Evolutionary conservation across 2,888 invertebrate genomes (phyloP), one percentile per base, ranked within the genome.

Genomic region (Myopa tessellatipennis): DNA sequence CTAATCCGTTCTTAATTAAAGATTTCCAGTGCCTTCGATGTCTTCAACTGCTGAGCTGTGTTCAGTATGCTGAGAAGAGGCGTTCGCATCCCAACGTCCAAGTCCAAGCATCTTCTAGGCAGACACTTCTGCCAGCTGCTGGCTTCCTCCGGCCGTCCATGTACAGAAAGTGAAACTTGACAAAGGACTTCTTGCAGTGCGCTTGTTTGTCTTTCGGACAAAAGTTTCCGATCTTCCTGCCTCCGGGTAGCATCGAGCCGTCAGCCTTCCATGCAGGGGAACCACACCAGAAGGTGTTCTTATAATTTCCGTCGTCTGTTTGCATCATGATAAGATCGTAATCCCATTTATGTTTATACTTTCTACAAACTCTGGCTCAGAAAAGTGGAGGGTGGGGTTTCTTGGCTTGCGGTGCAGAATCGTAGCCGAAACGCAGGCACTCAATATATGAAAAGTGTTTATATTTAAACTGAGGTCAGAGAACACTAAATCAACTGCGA

Each of bases 381-480:
- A 14, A 52, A n/a, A 18, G 34, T 68, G 8, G 60, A 10, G 26
- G 76, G 78, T 77, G 79, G 65, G 81, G 67, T 75, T 79, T 76
- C 79, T 81, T 80, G 55, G 52, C 60, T 69, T 80, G 79, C 77
- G 78, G 80, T 77, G 70, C 58, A 14, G 14, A 3, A 40, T 10
- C 14, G 14, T 40, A 38, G 26, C 65, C 10, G 45, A 73, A 63
- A 45, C 65, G 65, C 68, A 60, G 74, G 68, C 78, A 79, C 73
- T 70, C 76, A 63, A 79, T 77, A 70, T 61, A 60, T 74, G 74
- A 77, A 74, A 61, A 63, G 60, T 86, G 88, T 88, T 88, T 88
- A 88, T 88, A 83, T 88, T 87, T 87, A 86, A 88, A 87, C 88
- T 87, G 85, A 88, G 88, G 88, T 88, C 88, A 88, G 84, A 88